A percentile compares a stretch with the other conserved stretches of the same genome.
Conservation (phyloP, 2,113 vertebrate species). For the Potamarius usumacintae region DNA sequence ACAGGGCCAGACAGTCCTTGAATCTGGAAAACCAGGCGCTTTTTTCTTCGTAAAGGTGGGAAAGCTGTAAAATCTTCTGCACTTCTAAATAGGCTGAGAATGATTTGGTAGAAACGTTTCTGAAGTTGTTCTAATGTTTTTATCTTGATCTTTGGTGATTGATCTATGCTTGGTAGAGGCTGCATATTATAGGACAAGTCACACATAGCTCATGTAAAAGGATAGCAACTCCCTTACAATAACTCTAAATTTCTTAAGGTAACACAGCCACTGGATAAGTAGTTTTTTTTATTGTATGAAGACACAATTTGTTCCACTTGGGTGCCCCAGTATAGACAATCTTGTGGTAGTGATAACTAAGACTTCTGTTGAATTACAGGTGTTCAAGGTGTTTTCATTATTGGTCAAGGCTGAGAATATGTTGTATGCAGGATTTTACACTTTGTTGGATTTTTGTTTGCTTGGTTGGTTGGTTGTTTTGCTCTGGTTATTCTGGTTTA, state of each 20-base stretch:
- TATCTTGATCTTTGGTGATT: not conserved
- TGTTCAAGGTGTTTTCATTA: not conserved
- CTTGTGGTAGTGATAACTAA: not conserved
- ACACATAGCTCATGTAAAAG: not conserved
- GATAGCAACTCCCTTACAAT: not conserved
- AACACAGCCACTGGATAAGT: not conserved
- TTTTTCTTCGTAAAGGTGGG: not conserved
- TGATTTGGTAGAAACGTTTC: not conserved
- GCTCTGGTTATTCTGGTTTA: not conserved
- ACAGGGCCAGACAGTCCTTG: not conserved
- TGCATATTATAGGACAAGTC: not conserved
- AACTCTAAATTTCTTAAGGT: not conserved
- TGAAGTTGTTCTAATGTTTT: not conserved
- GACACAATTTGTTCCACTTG: not conserved
- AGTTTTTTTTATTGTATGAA: not conserved
- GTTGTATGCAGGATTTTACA: not conserved
- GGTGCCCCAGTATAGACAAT: not conserved
- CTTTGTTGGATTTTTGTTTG: not conserved
- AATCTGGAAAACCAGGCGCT: not conserved
- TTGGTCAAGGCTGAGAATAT: not conserved
- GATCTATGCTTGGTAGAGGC: not conserved
- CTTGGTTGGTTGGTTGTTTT: not conserved
- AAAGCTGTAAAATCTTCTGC: not conserved
- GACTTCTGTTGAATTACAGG: not conserved
- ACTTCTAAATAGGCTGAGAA: not conserved